Percentiles rank a stretch among this genome's conserved stretches.
phyloP scores from a whole-genome alignment of 2,113 vertebrate genomes.

The Misgurnus anguillicaudatus region DNA sequence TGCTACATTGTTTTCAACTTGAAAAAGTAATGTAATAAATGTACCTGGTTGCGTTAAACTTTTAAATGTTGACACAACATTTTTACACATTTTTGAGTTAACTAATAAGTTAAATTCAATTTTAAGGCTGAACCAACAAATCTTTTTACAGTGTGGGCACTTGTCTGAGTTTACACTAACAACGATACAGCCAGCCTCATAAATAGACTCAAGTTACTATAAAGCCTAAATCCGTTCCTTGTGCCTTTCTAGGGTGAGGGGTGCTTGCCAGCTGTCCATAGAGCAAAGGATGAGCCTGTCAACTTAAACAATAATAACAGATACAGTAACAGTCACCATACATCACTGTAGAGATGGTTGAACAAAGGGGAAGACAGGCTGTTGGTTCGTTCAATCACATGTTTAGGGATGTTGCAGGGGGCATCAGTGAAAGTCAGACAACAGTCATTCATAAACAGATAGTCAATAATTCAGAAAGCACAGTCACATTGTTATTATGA shows the following conservation, averaged over 20 bases:
- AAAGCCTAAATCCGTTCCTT: slow-evolving; percentile 63
- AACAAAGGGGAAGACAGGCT: slow-evolving; percentile 2
- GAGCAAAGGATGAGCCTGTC: slow-evolving; percentile 6
- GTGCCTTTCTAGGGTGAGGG: slow-evolving; percentile 57
- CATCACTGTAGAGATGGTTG: background rate
- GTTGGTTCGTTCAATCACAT: background rate
- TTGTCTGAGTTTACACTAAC: slow-evolving; percentile 53
- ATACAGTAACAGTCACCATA: slow-evolving; percentile 32
- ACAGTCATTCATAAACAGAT: background rate
- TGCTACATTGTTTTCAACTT: background rate
- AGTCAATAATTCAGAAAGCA: background rate
- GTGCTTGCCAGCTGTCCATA: slow-evolving; percentile 52
- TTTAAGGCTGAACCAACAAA: too few species aligned
- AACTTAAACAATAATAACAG: slow-evolving; percentile 49
- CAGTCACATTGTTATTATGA: background rate
- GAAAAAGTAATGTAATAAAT: too few species aligned
- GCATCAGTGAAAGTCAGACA: slow-evolving; percentile 7
- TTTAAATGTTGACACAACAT: too few species aligned
- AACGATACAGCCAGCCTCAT: slow-evolving; percentile 64
- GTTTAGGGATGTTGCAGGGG: slow-evolving; percentile 7
- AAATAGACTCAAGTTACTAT: slow-evolving; percentile 68
- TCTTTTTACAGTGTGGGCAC: slow-evolving; percentile 53
- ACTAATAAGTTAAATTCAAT: too few species aligned
- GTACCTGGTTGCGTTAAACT: too few species aligned
- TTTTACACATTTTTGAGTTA: too few species aligned